These are phyloP conservation scores for Sparidentex hasta DNA, from an alignment of 2,797 vertebrate species.

Conservation along the genomic window DNA sequence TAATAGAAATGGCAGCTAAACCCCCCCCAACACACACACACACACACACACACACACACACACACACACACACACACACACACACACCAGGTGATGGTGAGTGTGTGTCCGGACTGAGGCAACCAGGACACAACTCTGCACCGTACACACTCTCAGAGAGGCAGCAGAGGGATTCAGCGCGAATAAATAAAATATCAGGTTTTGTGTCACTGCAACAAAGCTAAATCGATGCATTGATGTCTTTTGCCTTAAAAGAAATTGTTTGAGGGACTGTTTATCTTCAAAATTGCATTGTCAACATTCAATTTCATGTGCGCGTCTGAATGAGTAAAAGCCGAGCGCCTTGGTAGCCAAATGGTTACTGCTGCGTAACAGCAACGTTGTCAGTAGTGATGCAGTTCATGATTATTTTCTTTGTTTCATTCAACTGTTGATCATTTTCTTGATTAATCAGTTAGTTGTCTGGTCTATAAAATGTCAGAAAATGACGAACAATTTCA, in stretches of 20 bases:
- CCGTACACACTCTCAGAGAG: conserved; percentile 32
- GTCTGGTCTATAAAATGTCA: too few species aligned
- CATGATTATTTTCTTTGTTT: too few species aligned
- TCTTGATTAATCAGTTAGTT: too few species aligned
- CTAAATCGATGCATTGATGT: background rate
- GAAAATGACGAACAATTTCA: too few species aligned
- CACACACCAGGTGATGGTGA: conserved; percentile 48
- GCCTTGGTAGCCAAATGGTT: too few species aligned
- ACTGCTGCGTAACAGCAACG: too few species aligned
- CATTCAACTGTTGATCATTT: too few species aligned
- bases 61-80: conserved; percentile 44
- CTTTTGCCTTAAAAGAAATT: background rate
- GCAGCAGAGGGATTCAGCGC: conserved; percentile 46
- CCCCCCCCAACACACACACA: conserved; percentile 46
- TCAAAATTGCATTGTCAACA: conserved; percentile 6
- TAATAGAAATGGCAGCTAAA: conserved; percentile 80
- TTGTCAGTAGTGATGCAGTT: too few species aligned
- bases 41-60: conserved; percentile 18
- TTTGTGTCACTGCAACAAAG: conserved; percentile 14
- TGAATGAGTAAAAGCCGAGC: conserved; percentile 4
- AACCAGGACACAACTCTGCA: conserved; percentile 62
- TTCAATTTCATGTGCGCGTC: conserved; percentile 10
- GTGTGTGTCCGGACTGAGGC: conserved; percentile 62
- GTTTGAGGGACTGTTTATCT: conserved; percentile 18
- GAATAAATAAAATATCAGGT: conserved; percentile 57